phyloP scores from a whole-genome alignment of 2,797 vertebrate genomes.

The Anguilla pacifica region DNA sequence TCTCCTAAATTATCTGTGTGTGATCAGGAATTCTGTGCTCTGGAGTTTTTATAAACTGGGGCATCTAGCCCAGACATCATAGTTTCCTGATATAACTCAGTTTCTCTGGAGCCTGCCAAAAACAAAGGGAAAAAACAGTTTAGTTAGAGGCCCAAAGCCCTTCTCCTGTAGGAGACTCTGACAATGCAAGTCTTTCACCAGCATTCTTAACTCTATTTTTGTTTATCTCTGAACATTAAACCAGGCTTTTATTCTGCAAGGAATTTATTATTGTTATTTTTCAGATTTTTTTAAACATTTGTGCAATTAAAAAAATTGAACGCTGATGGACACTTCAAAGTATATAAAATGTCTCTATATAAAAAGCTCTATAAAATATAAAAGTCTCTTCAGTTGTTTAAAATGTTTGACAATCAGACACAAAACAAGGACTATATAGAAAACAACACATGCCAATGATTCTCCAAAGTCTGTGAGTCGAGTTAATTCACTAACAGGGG shows the following conservation, averaged over 20 bases:
- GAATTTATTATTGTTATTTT: background rate
- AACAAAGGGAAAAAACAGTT: constrained; percentile 9
- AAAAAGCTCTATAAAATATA: background rate
- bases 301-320: background rate
- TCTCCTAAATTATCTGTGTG: constrained; percentile 3
- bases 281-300: background rate
- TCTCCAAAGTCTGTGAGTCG: constrained; percentile 30
- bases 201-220: background rate
- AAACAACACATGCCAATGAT: constrained; percentile 10
- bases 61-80: constrained; percentile 36
- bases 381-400: background rate
- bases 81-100: constrained; percentile 35
- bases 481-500: constrained; percentile 48
- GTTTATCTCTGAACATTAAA: background rate
- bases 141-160: background rate
- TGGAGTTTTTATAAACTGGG: constrained; percentile 17
- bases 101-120: constrained; percentile 24
- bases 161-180: background rate
- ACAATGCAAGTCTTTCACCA: background rate
- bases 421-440: constrained; percentile 18
- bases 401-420: constrained; percentile 5
- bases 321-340: background rate
- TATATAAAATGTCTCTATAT: too few relatives aligned
- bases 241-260: background rate
- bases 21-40: constrained; percentile 20